Percentiles rank a stretch among this genome's conserved stretches.
Conservation (phyloP, 2,113 vertebrate species). For the Semicossyphus pulcher region DNA sequence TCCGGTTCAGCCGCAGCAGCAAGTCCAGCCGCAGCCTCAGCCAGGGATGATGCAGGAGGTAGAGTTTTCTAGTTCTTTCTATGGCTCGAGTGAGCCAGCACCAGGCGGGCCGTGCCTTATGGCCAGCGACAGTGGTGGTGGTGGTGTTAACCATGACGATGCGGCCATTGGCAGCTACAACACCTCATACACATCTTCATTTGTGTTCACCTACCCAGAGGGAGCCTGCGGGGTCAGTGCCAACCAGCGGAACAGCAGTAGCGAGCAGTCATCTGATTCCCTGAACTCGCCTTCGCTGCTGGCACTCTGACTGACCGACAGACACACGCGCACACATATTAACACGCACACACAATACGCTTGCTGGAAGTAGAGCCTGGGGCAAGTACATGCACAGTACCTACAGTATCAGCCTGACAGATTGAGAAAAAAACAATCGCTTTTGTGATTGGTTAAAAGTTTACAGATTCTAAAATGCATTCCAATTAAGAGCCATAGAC, state of each 20-base stretch:
- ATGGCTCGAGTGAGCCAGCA: constrained; percentile 87
- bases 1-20: constrained; percentile 74
- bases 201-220: constrained; percentile 99
- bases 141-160: constrained; percentile 83
- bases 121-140: constrained; percentile 77
- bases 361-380: constrained; percentile 60
- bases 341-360: constrained; percentile 42
- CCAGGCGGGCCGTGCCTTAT: constrained; percentile 87
- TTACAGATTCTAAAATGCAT: constrained; percentile 49
- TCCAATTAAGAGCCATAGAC: constrained; percentile 63
- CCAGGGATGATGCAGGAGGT: constrained; percentile 90
- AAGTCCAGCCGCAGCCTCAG: constrained; percentile 75
- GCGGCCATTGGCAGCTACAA: constrained; percentile 85
- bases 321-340: constrained; percentile 59
- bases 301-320: constrained; percentile 89
- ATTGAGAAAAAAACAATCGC: constrained; percentile 29
- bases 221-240: constrained; percentile 92
- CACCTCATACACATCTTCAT: constrained; percentile 98
- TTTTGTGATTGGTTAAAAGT: constrained; percentile 52
- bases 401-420: constrained; percentile 36
- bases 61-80: constrained; percentile 94
- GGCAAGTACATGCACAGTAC: constrained; percentile 45
- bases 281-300: constrained; percentile 96
- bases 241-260: constrained; percentile 96
- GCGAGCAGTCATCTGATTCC: constrained; percentile 95